Evolutionary conservation across 1,140 invertebrate species (phyloP), one percentile per base, ranked within the genome.

Genomic region (Drosophila parvula): DNA sequence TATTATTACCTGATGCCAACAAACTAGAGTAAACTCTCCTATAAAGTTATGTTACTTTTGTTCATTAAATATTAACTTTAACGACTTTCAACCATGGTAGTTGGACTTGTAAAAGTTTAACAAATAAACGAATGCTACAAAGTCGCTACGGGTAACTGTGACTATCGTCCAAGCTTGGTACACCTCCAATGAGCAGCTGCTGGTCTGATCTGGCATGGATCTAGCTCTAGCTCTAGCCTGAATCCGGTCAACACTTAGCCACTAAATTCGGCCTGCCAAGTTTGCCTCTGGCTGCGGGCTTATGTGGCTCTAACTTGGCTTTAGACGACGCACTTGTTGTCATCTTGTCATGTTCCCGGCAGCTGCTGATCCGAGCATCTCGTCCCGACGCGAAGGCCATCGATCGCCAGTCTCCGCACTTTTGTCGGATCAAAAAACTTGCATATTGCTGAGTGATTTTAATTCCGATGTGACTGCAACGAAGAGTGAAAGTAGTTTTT

Each of bases 401-500:
- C 50, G 59, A 43, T 48, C 56, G 74, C 27, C 63, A 60, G 64
- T 71, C 68, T 75, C 61, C 41, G 47, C 55, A 77, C 51, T 76
- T 68, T 53, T 58, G 45, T 58, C 40, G 45, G 65, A 70, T 76
- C 59, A 77, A 81, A 69, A 62, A 65, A 60, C 62, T 74, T 77
- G 43, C 65, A 80, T 75, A 83, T 63, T 68, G 41, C 62, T 40
- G 47, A 56, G n/a, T 58, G 61, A 63, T 74, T 69, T 78, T 61
- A 78, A 74, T 82, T 69, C 58, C 51, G 60, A 63, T 50, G 56
- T 64, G 22, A 8, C 27, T 56, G 28, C 43, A 14, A 5, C 18
- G 22, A 18, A 38, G 41, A 48, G 82, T 86, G 82, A 86, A 86
- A 86, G 82, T 75, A 53, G 51, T 71, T 70, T 70, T 48, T 30